Conservation (phyloP, 2,888 invertebrate genomes). For the Drosophila melanosoma region DNA sequence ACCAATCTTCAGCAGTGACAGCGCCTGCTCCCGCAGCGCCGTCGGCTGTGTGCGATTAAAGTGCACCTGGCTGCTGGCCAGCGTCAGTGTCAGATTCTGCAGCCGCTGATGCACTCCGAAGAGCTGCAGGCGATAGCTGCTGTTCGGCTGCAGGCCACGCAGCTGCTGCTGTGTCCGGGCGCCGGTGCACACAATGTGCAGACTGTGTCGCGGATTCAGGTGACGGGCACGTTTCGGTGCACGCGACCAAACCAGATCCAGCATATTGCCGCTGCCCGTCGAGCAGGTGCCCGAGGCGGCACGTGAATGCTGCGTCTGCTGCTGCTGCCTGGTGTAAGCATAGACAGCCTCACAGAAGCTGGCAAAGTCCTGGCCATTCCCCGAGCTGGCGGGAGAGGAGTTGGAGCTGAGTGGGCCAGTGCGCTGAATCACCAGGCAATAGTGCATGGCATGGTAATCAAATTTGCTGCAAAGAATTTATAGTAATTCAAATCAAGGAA, state of each 20-base stretch:
- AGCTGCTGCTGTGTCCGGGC: constrained; percentile 82
- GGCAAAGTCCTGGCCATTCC: constrained; percentile 72
- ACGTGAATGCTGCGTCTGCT: constrained; percentile 26
- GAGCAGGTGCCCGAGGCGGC: constrained; percentile 32
- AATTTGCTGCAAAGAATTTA: constrained; percentile 75
- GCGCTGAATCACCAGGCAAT: constrained; percentile 83
- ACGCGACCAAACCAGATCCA: constrained; percentile 80
- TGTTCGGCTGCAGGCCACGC: constrained; percentile 79
- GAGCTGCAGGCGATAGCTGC: constrained; percentile 83
- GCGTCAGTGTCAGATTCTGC: constrained; percentile 82
- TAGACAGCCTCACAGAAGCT: constrained; percentile 65
- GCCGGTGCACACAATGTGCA: constrained; percentile 83
- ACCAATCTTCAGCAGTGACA: constrained; percentile 85
- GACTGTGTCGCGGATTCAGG: constrained; percentile 70
- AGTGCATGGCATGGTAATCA: constrained; percentile 84
- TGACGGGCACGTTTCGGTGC: constrained; percentile 77
- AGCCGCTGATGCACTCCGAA: constrained; percentile 84
- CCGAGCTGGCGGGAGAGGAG: neutral
- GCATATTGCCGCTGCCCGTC: constrained; percentile 46
- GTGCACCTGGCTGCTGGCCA: constrained; percentile 78
- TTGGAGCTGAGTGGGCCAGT: constrained; percentile 48
- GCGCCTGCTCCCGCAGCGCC: constrained; percentile 85
- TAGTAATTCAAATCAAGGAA: neutral
- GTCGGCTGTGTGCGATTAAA: constrained; percentile 84
- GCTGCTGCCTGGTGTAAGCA: constrained; percentile 56